phyloP scores from a whole-genome alignment of 2,888 invertebrate species.

The Pandemis heparana region DNA sequence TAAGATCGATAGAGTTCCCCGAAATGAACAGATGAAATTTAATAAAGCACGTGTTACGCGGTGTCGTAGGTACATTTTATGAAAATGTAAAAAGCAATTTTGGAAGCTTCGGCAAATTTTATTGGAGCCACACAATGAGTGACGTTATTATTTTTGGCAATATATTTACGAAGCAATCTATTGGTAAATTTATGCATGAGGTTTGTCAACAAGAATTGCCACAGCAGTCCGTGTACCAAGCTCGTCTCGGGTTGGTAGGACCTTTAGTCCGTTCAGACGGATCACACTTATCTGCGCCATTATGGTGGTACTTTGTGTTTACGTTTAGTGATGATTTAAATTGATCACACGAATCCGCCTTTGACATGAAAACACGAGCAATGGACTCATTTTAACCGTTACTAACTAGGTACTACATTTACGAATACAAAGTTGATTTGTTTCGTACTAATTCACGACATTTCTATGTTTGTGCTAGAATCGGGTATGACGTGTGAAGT shows the following conservation, averaged over 20 bases:
- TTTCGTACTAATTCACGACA: not conserved
- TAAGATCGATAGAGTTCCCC: conserved; percentile 9
- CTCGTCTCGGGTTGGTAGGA: not conserved
- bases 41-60: conserved; percentile 27
- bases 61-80: conserved; percentile 27
- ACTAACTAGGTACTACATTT: no score
- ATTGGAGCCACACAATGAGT: conserved; percentile 23
- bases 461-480: not conserved
- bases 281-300: not conserved
- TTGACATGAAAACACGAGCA: no score
- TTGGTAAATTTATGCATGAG: conserved; percentile 17
- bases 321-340: no score
- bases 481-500: not conserved
- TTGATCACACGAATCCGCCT: no score
- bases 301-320: no score
- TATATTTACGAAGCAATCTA: conserved; percentile 26
- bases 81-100: conserved; percentile 39
- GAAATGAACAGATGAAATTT: conserved; percentile 28
- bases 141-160: conserved; percentile 14
- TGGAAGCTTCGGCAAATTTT: conserved; percentile 23
- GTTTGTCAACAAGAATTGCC: conserved; percentile 1
- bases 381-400: no score
- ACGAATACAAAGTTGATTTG: not conserved
- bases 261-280: not conserved
- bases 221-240: conserved; percentile 17